phyloP scores from a whole-genome alignment of 1,140 invertebrate genomes.

The Drosophila suzukii region DNA sequence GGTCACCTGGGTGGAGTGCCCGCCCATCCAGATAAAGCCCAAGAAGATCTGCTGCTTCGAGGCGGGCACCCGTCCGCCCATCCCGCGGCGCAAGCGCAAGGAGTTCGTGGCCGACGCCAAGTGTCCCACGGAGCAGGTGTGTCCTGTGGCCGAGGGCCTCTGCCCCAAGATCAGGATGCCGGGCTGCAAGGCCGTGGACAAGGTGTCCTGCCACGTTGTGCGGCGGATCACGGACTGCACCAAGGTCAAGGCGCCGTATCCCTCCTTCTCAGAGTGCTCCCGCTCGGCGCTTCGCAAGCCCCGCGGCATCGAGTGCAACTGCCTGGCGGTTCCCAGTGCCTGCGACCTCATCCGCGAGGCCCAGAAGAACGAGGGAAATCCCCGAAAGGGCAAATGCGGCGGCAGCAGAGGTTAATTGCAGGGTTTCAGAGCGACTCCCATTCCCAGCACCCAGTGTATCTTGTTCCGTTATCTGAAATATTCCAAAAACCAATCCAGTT shows the following conservation, averaged over 20 bases:
- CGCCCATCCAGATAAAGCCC: conserved; percentile 61
- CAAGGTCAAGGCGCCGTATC: conserved; percentile 58
- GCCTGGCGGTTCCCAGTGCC: neutral
- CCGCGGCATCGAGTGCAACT: conserved; percentile 42
- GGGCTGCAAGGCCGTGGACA: conserved; percentile 37
- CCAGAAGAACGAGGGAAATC: neutral
- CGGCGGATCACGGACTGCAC: conserved; percentile 13
- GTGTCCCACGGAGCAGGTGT: neutral
- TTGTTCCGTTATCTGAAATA: neutral
- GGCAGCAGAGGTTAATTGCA: conserved; percentile 1
- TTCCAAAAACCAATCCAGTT: conserved; percentile 6
- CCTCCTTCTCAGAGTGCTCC: conserved; percentile 57
- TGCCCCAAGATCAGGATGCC: conserved; percentile 48
- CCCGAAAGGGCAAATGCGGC: conserved; percentile 4
- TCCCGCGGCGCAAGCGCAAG: conserved; percentile 42
- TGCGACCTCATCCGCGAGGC: conserved; percentile 8
- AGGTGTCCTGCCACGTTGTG: conserved; percentile 5
- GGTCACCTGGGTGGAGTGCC: conserved; percentile 70
- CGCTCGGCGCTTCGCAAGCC: neutral
- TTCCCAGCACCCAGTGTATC: neutral
- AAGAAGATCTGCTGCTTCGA: conserved; percentile 62
- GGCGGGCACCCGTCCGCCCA: conserved; percentile 14
- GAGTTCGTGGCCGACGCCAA: neutral
- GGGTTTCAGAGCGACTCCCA: neutral
- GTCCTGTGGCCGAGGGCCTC: neutral